phyloP scores from a whole-genome alignment of 2,797 vertebrate genomes.

The Huso huso region DNA sequence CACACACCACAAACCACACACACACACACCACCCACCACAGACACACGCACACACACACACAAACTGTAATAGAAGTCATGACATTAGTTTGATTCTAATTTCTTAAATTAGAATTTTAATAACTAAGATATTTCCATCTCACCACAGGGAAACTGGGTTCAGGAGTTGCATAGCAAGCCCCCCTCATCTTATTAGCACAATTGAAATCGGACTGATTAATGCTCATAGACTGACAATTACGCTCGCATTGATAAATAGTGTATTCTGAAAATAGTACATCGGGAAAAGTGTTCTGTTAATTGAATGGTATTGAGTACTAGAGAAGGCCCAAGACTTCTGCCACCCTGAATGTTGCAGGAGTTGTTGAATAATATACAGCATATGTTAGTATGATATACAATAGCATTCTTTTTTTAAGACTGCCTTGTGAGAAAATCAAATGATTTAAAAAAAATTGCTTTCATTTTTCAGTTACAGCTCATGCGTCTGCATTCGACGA shows the following conservation, averaged over 20 bases:
- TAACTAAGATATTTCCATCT: conserved; percentile 3
- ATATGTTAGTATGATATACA: too few species aligned
- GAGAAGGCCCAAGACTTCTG: background rate
- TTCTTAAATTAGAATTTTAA: conserved; percentile 13
- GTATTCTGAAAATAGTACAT: background rate
- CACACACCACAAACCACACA: too few species aligned
- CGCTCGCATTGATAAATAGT: background rate
- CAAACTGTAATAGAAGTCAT: background rate
- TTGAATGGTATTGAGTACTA: conserved; percentile 7
- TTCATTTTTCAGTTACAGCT: too few species aligned
- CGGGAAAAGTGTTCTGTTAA: background rate
- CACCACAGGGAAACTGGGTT: conserved; percentile 1
- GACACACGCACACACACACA: background rate
- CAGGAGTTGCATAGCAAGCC: background rate
- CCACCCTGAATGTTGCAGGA: too few species aligned
- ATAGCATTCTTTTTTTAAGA: too few species aligned
- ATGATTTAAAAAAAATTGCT: too few species aligned
- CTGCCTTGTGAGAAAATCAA: too few species aligned
- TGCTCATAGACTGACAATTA: conserved; percentile 7
- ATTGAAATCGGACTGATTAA: conserved; percentile 11
- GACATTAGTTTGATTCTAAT: conserved; percentile 8
- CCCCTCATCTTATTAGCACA: conserved; percentile 5
- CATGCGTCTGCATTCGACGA: too few species aligned
- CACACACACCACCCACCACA: too few species aligned
- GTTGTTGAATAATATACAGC: too few species aligned